phyloP scores from a whole-genome alignment of 2,797 vertebrate species.

The Pagetopsis macropterus region DNA sequence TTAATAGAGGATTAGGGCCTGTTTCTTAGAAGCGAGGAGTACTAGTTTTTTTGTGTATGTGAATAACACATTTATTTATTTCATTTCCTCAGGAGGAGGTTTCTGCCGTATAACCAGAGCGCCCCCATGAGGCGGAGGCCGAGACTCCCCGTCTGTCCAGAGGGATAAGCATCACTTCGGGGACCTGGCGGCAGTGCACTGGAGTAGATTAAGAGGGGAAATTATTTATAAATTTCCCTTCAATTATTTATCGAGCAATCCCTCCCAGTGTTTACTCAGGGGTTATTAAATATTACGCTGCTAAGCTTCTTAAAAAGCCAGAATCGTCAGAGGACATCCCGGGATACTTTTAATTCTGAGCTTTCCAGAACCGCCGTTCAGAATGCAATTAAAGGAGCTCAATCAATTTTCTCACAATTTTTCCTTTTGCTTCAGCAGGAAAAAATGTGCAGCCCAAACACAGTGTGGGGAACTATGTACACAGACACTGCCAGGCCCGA shows the following conservation, averaged over 20 bases:
- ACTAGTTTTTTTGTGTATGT: constrained; percentile 39
- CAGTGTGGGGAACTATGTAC: not conserved
- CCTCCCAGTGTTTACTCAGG: constrained; percentile 79
- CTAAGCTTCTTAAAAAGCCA: constrained; percentile 74
- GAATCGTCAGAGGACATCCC: constrained; percentile 69
- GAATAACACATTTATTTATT: constrained; percentile 34
- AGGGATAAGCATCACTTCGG: constrained; percentile 71
- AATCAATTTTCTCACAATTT: constrained; percentile 59
- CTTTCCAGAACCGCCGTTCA: constrained; percentile 37
- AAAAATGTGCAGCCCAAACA: constrained; percentile 42
- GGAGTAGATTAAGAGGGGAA: constrained; percentile 77
- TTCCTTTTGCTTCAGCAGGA: constrained; percentile 38
- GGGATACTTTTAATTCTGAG: constrained; percentile 69
- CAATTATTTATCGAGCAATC: constrained; percentile 83
- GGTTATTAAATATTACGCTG: constrained; percentile 83
- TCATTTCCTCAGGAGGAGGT: constrained; percentile 2
- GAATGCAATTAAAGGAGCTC: constrained; percentile 71
- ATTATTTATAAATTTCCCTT: constrained; percentile 82
- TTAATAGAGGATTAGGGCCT: constrained; percentile 75
- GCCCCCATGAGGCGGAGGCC: constrained; percentile 64
- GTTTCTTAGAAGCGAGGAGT: constrained; percentile 67
- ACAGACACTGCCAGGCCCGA: constrained; percentile 28
- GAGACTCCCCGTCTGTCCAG: constrained; percentile 51
- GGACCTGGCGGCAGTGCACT: constrained; percentile 69
- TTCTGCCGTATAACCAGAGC: constrained; percentile 68